Base-by-base conservation (phyloP, 2,797 vertebrate species). In the Poeciliopsis paucimaculata region DNA sequence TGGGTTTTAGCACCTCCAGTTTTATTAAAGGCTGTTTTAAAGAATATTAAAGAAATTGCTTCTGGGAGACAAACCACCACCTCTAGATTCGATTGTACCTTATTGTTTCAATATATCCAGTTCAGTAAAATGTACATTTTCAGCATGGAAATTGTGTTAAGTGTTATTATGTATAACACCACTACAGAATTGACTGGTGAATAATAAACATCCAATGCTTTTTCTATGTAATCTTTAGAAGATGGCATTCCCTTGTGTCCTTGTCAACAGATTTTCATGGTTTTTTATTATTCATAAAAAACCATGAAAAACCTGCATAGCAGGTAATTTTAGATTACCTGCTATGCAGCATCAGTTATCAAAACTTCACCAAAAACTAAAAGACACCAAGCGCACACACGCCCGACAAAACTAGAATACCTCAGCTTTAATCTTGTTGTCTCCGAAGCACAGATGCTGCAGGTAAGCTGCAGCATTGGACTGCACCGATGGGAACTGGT, bases 381-480 rank as follows among this genome's bases (percentile, higher is more conserved):
- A 74, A 26, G 36, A 46, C 18, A 82, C 45, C 62, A 71, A 11
- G 4, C 12, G 82, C 20, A 55, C 57, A 66, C 28, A 77, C 31
- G 75, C 6, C 77, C 9, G 90, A 91, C 82, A 79, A 93, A 98
- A 97, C 99, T 97, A 8, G 97, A 97, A 96, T 92, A 94, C 98
- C 98, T 99, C 98, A 15, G 97, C 96, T 96, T 99, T 99, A 94
- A 98, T 99, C 95, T 99, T 99, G 95, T 99, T 99, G 96, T 99
- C 98, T 95, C 98, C 98, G 0, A 99, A 99, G 94, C 98, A 99
- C 78, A 99, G 97, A 91, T 99, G 98, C 77, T 99, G 98, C 70
- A 99, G 96, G 85, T 99, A 99, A 79, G 98, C 98, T 26, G 98
- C 98, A 62, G 98, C 98, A 16, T 99, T 99, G 16, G 98, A 99